These are phyloP conservation scores for Corapipo altera DNA, from an alignment of 2,113 vertebrate species.

Conservation along the genomic window DNA sequence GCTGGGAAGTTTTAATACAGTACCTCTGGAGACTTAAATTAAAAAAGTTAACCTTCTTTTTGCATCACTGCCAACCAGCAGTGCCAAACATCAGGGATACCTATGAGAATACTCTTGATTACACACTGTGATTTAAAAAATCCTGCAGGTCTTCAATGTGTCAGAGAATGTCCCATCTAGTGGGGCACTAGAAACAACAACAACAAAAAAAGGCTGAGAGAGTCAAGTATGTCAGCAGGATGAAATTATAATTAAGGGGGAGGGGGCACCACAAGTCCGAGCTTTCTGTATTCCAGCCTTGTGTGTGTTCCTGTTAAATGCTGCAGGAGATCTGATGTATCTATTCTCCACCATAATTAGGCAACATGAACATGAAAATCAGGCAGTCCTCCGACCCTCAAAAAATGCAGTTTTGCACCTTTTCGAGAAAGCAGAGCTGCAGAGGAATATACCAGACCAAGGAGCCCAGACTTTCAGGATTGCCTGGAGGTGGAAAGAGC, in stretches of 20 bases:
- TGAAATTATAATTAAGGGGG: neutral
- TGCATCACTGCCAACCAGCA: neutral
- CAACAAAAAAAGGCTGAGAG: neutral
- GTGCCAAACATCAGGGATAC: neutral
- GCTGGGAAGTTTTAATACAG: neutral
- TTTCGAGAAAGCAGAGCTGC: neutral
- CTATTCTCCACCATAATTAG: neutral
- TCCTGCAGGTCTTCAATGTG: neutral
- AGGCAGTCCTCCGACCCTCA: neutral
- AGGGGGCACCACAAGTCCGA: neutral
- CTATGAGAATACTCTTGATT: neutral
- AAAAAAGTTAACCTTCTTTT: neutral
- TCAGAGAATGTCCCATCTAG: neutral
- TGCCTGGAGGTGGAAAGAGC: neutral
- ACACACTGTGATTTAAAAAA: neutral
- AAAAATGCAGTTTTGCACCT: neutral
- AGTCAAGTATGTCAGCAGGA: neutral
- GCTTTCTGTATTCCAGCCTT: neutral
- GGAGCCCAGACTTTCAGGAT: neutral
- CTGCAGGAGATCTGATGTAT: neutral
- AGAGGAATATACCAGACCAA: neutral
- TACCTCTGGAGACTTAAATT: neutral
- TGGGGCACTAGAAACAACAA: neutral
- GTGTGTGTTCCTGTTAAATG: neutral
- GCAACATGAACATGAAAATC: neutral